A percentile compares a stretch with the other conserved stretches of the same genome.
phyloP scores from a whole-genome alignment of 2,797 vertebrate species.

The Miichthys miiuy region DNA sequence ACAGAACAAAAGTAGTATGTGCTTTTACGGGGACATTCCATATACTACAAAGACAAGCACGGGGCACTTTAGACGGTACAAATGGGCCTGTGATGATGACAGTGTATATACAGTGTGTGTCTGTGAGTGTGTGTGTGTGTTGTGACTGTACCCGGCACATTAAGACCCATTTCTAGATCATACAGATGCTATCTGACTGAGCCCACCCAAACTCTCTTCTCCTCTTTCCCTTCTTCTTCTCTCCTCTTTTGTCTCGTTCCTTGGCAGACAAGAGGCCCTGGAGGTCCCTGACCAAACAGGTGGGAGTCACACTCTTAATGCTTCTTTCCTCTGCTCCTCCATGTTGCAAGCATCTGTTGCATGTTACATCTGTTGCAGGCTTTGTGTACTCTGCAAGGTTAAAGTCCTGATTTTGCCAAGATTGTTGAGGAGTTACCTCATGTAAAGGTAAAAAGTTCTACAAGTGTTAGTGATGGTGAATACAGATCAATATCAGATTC shows the following conservation, averaged over 20 bases:
- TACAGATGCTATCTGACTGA: slow-evolving; percentile 82
- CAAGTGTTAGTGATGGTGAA: neutral
- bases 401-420: slow-evolving; percentile 6
- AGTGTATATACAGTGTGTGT: slow-evolving; percentile 77
- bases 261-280: slow-evolving; percentile 85
- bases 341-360: slow-evolving; percentile 58
- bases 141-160: slow-evolving; percentile 78
- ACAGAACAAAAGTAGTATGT: slow-evolving; percentile 78
- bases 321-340: slow-evolving; percentile 43
- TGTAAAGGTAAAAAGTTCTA: neutral
- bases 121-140: slow-evolving; percentile 56
- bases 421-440: neutral
- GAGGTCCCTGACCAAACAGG: slow-evolving; percentile 88
- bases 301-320: slow-evolving; percentile 73
- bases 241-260: slow-evolving; percentile 65
- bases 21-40: slow-evolving; percentile 81
- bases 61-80: slow-evolving; percentile 78
- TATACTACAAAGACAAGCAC: slow-evolving; percentile 78
- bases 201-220: slow-evolving; percentile 80
- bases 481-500: neutral
- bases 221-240: slow-evolving; percentile 69
- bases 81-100: slow-evolving; percentile 79
- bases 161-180: slow-evolving; percentile 80
- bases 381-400: slow-evolving; percentile 15
- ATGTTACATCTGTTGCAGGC: slow-evolving; percentile 53